Conservation (phyloP, 2,797 vertebrate genomes). For the Melanotaenia boesemani region DNA sequence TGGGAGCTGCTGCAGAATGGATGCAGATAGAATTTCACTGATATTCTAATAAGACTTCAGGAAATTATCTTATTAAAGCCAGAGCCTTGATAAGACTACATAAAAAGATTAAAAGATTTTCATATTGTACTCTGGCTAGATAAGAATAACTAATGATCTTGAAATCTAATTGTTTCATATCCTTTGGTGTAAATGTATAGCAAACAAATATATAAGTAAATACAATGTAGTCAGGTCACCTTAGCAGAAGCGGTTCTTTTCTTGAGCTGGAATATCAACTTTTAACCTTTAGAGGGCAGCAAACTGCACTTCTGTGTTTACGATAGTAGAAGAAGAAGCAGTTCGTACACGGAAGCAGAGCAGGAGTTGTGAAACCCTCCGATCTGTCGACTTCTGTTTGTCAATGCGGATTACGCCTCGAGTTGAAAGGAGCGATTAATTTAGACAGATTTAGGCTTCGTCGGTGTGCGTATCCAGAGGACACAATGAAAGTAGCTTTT, state of each 20-base stretch:
- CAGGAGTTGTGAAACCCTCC: background rate
- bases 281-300: constrained; percentile 6
- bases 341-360: constrained; percentile 58
- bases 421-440: background rate
- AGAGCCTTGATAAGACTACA: no score
- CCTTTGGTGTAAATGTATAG: background rate
- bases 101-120: no score
- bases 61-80: no score
- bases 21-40: no score
- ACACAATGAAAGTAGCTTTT: constrained; percentile 49
- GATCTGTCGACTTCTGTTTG: constrained; percentile 12
- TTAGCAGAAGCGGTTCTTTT: no score
- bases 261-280: rapidly evolving
- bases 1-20: no score
- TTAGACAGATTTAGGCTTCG: background rate
- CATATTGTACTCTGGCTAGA: no score
- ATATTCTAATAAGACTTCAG: no score
- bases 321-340: constrained; percentile 29
- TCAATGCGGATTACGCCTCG: background rate
- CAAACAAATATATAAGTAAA: background rate
- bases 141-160: no score
- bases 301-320: rapidly evolving
- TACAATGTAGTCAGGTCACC: no score
- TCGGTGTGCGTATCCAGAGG: background rate
- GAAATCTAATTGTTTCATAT: no score